A percentile compares a stretch with the other conserved stretches of the same genome.
These are phyloP conservation scores for Toxotes lorentzi DNA, from an alignment of 2,797 vertebrate species.

Conservation along the genomic window DNA sequence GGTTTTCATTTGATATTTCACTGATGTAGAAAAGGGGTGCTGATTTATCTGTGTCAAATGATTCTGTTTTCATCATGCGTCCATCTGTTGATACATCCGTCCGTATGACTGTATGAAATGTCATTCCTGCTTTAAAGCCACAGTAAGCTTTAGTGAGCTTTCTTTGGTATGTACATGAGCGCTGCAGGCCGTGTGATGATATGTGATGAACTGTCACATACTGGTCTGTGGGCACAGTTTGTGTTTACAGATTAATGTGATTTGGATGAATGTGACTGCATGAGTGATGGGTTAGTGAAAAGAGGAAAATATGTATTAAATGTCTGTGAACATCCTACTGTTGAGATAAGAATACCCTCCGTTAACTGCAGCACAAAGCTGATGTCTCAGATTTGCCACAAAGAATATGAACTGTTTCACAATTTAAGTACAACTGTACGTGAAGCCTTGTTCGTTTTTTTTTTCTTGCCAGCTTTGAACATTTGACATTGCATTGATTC, in stretches of 20 bases:
- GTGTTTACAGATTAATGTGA: neutral
- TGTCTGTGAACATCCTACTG: neutral
- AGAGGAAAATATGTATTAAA: neutral
- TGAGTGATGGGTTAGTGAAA: neutral
- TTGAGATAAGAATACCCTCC: neutral
- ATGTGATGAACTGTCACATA: neutral
- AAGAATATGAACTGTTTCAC: neutral
- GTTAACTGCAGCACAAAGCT: neutral
- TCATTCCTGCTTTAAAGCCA: slow-evolving; percentile 3
- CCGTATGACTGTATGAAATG: slow-evolving; percentile 1
- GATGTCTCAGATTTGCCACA: neutral
- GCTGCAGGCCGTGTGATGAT: neutral
- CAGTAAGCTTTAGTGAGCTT: slow-evolving; percentile 13
- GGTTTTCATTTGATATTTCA: neutral
- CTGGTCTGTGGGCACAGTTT: neutral
- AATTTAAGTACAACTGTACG: too few relatives aligned
- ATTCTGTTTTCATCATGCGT: slow-evolving; percentile 1
- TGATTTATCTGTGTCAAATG: neutral
- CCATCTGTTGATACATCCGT: slow-evolving; percentile 3
- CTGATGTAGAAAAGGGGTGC: neutral
- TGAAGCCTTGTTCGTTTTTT: neutral
- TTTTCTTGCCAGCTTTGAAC: neutral
- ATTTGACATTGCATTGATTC: neutral
- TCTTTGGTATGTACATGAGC: neutral
- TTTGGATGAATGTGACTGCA: slow-evolving; percentile 1